Evolutionary conservation across 2,888 invertebrate genomes (phyloP).

Genomic region (Dasysyrphus albostriatus): DNA sequence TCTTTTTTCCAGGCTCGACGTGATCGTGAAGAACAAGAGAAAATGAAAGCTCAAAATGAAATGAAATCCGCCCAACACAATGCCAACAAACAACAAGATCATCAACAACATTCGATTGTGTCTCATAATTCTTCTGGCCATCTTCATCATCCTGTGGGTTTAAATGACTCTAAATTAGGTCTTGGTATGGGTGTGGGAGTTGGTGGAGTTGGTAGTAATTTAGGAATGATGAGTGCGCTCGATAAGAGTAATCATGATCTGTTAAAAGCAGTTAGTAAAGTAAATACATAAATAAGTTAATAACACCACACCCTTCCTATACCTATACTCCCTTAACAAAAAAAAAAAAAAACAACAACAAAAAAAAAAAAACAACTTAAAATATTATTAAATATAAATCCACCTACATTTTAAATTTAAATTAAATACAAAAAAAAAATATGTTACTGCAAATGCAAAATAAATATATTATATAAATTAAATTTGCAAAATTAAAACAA

Average conservation of each 20-base stretch:
- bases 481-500: conserved; percentile 44
- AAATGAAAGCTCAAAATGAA: conserved; percentile 95
- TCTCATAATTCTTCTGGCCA: conserved; percentile 83
- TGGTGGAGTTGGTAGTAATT: conserved; percentile 82
- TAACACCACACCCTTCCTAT: conserved; percentile 22
- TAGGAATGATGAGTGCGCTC: conserved; percentile 84
- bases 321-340: conserved; percentile 23
- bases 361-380: conserved; percentile 44
- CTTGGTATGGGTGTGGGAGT: conserved; percentile 83
- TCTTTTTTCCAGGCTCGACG: conserved; percentile 87
- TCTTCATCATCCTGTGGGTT: conserved; percentile 84
- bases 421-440: conserved; percentile 49
- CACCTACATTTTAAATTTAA: conserved; percentile 75
- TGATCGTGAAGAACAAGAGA: conserved; percentile 95
- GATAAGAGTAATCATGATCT: conserved; percentile 84
- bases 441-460: conserved; percentile 62
- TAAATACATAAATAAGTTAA: conserved; percentile 83
- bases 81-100: conserved; percentile 85
- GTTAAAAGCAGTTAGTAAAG: conserved; percentile 84
- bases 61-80: conserved; percentile 94
- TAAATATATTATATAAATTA: conserved; percentile 20
- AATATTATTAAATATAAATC: conserved; percentile 69
- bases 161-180: conserved; percentile 84
- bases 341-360: conserved; percentile 37
- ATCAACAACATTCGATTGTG: conserved; percentile 83